Evolutionary conservation across 2,797 vertebrate species (phyloP), one percentile per base, ranked within the genome.

Genomic region (Euphonia xanthogaster): DNA sequence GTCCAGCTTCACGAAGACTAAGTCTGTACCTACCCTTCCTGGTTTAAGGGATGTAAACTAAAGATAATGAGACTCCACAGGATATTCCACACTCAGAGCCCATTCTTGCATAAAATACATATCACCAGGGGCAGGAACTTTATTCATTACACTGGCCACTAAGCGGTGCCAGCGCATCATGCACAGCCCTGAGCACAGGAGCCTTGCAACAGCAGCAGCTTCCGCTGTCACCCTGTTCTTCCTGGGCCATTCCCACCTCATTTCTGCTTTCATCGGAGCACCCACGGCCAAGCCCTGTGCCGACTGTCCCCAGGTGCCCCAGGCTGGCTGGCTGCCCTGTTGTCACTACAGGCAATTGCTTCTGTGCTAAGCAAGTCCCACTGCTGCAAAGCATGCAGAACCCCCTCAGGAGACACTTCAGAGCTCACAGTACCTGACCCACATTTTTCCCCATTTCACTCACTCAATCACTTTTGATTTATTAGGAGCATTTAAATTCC

Each of bases 131-230:
- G 13, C 40, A 57, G 76, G 62, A 86, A 18, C 45, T 73, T 44
- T 7, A 45, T 72, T 89, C 44, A 42, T 35, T 33, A 10, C 14
- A 7, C 10, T 45, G 71, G 83, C 97, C 98, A 94, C 95, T 65
- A 88, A 96, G 90, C 61, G 97, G 95, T 94, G 55, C 94, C 81
- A 85, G 35, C 0, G 30, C 80, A 92, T 75, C 86, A 42, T 14
- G 1, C 79, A 80, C 30, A 53, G 65, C 53, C 62, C 73, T 9
- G 70, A 63, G 54, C 57, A 23, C 8, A 14, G 7, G 1, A 0
- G 27, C 65, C 27, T 6, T 16, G n/a, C 10, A 8, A 16, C 5
- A 57, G 74, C 61, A 50, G 21, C 81, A 48, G 44, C 24, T 76
- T 22, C 80, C 79, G 35, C 63, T 16, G 10, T 42, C 65, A 21